Evolutionary conservation across 1,140 invertebrate genomes (phyloP), one percentile per base, ranked within the genome.

Genomic region (Ridgeia piscesae): DNA sequence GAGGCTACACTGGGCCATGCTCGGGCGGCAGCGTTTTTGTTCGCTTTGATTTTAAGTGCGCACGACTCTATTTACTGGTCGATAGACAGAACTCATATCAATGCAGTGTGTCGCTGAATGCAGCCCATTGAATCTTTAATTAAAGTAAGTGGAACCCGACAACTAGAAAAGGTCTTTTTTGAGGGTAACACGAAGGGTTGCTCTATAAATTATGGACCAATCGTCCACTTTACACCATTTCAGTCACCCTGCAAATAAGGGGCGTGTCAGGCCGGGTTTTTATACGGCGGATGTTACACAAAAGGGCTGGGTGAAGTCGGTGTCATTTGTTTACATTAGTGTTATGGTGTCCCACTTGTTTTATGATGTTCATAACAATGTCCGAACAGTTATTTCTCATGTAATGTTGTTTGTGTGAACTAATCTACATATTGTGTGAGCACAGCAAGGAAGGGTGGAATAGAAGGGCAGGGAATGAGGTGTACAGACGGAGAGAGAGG

Each of bases 151-250:
- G 58, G 58, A 77, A 77, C 8, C 21, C 21, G 48, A 50, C 48
- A 50, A 50, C 48, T 50, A 77, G 6, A 21, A 77, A 77, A 21
- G 8, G 8, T 21, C 17, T 77, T 77, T 77, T 77, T 2, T 77
- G 58, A 31, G 58, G 58, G 58, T 77, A 2, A 77, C 58, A 77
- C 8, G 58, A 8, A 4, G 58, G 58, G 58, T 50, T 77, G 58
- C 58, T 77, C 58, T 77, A 77, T 77, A 77, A 77, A 77, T 77
- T 77, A 77, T 77, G 58, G 58, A 77, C 17, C 58, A 77, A 77
- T 77, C 27, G 58, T 77, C 58, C 58, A 77, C 58, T 77, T 77
- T 77, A 77, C n/a, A n/a, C 27, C 58, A 77, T 77, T 77, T 77
- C 58, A 77, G 17, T 77, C 58, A 77, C 58, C 58, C 58, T 27